A percentile compares a stretch with the other conserved stretches of the same genome.
Conservation (phyloP, 2,113 vertebrate species). For the Phyllostomus hastatus region DNA sequence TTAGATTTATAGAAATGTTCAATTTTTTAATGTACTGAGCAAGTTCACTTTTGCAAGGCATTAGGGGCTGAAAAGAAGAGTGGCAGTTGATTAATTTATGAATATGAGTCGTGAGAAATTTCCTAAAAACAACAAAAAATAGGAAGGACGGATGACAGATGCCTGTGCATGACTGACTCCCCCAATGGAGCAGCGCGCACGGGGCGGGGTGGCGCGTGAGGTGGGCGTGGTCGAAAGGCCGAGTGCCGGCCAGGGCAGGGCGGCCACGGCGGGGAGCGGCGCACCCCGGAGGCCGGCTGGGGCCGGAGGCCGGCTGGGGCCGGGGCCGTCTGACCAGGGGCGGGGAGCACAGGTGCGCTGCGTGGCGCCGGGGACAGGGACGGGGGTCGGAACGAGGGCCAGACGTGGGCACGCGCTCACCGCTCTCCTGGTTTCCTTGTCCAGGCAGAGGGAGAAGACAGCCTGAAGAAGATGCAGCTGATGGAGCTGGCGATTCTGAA, state of each 20-base stretch:
- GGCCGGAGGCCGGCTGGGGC: too few species aligned
- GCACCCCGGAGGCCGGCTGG: too few species aligned
- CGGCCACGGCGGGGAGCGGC: too few species aligned
- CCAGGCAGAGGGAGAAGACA: constrained; percentile 98
- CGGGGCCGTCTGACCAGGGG: not conserved
- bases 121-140: not conserved
- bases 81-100: not conserved
- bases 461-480: constrained; percentile 99
- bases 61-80: not conserved
- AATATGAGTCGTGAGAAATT: not conserved
- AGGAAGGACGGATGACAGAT: not conserved
- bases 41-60: not conserved
- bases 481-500: constrained; percentile 99
- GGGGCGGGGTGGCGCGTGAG: not conserved
- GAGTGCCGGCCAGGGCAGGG: not conserved
- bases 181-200: not conserved
- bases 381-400: not conserved
- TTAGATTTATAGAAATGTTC: not conserved
- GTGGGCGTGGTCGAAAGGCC: not conserved
- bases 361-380: not conserved
- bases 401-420: not conserved
- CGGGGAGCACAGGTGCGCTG: not conserved
- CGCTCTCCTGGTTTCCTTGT: not conserved
- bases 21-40: not conserved
- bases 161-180: not conserved